Percentiles rank a stretch among this genome's conserved stretches.
phyloP scores from a whole-genome alignment of 2,888 invertebrate genomes.

The Heliconius cydno region DNA sequence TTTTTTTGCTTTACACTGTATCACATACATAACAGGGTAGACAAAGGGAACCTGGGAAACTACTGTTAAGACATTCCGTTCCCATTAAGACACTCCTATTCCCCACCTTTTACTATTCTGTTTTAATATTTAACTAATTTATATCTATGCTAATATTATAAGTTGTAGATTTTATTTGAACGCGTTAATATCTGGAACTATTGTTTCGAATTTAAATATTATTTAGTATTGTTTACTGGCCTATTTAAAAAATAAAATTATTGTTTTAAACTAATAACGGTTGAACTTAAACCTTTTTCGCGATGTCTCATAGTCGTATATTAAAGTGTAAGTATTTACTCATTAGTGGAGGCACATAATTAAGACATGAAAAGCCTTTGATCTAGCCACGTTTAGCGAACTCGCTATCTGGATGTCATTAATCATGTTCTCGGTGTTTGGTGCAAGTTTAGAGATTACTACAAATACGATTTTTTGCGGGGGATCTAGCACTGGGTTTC shows the following conservation, averaged over 20 bases:
- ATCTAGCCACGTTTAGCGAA: slow-evolving; percentile 54
- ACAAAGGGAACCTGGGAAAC: neutral
- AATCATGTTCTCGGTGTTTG: slow-evolving; percentile 62
- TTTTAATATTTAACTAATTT: too few relatives aligned
- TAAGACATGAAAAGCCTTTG: slow-evolving; percentile 48
- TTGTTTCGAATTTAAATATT: too few relatives aligned
- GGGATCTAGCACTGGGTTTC: neutral
- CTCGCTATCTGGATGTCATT: slow-evolving; percentile 70
- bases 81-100: too few relatives aligned
- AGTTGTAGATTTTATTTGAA: too few relatives aligned
- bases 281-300: neutral
- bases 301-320: neutral
- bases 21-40: neutral
- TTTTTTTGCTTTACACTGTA: neutral
- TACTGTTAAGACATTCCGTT: too few relatives aligned
- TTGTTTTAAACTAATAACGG: too few relatives aligned
- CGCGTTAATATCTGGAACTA: too few relatives aligned
- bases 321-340: slow-evolving; percentile 23
- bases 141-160: too few relatives aligned
- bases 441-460: neutral
- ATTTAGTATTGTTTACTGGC: too few relatives aligned
- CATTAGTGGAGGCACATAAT: slow-evolving; percentile 44
- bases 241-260: neutral
- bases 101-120: too few relatives aligned
- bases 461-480: neutral